Conservation (phyloP, 2,888 invertebrate species). For the Papilio demoleus region DNA sequence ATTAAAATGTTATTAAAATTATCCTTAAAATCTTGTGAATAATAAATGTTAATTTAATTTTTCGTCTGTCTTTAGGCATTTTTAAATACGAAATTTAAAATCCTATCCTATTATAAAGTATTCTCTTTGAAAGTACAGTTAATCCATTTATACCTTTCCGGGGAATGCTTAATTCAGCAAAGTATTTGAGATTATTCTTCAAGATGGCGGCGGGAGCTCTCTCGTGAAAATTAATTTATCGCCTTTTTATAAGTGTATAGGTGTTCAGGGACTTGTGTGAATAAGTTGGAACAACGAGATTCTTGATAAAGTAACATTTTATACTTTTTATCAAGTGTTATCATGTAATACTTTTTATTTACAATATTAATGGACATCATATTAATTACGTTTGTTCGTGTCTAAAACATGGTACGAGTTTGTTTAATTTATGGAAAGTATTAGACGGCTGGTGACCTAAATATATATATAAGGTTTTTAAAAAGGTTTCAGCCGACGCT, state of each 20-base stretch:
- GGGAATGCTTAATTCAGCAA: constrained; percentile 23
- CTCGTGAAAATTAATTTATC: constrained; percentile 34
- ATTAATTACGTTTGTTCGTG: too few species aligned
- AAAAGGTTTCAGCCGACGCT: too few species aligned
- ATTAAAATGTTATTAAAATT: neutral
- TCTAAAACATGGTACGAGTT: too few species aligned
- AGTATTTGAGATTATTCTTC: constrained; percentile 23
- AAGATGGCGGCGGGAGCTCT: constrained; percentile 18
- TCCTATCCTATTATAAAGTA: constrained; percentile 2
- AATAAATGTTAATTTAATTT: constrained; percentile 10
- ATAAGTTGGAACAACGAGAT: neutral
- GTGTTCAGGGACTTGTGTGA: constrained; percentile 3
- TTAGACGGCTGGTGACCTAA: too few species aligned
- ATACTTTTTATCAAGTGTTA: neutral
- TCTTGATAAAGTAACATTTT: neutral
- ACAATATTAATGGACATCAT: neutral
- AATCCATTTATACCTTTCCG: constrained; percentile 20
- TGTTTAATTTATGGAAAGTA: too few species aligned
- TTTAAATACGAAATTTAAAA: neutral
- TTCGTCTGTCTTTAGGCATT: neutral
- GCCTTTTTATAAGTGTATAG: constrained; percentile 18
- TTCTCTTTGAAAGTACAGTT: constrained; percentile 16
- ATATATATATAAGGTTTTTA: too few species aligned
- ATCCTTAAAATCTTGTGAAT: neutral
- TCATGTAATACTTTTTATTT: neutral